A percentile compares a stretch with the other conserved stretches of the same genome.
Evolutionary conservation across 2,797 vertebrate species (phyloP).

Genomic region (Otus scops): DNA sequence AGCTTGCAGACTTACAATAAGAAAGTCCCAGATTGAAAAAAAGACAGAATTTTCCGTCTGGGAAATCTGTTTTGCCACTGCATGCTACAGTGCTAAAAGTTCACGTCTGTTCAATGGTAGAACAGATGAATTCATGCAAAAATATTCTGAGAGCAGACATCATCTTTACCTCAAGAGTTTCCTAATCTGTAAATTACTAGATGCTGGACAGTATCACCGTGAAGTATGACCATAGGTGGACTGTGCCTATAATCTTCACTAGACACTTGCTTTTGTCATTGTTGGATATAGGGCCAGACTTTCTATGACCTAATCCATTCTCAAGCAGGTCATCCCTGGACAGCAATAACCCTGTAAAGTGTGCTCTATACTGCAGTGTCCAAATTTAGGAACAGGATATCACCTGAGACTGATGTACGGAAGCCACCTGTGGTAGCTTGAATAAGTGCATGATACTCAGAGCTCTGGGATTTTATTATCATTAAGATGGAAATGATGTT

Average conservation of each 20-base stretch:
- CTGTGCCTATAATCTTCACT: background rate
- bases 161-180: background rate
- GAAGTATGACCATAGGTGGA: background rate
- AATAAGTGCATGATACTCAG: background rate
- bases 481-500: background rate
- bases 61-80: background rate
- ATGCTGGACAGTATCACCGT: background rate
- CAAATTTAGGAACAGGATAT: background rate
- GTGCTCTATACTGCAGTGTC: background rate
- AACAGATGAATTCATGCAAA: background rate
- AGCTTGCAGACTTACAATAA: background rate
- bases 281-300: background rate
- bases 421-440: background rate
- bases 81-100: background rate
- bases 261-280: background rate
- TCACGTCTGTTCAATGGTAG: background rate
- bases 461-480: background rate
- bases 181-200: background rate
- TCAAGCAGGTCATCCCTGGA: background rate
- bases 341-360: background rate
- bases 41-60: background rate
- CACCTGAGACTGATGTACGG: background rate
- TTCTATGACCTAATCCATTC: background rate
- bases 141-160: background rate
- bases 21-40: background rate